Base-by-base conservation (phyloP, 1,140 invertebrate genomes). In the Pseudomyrmex sp. region DNA sequence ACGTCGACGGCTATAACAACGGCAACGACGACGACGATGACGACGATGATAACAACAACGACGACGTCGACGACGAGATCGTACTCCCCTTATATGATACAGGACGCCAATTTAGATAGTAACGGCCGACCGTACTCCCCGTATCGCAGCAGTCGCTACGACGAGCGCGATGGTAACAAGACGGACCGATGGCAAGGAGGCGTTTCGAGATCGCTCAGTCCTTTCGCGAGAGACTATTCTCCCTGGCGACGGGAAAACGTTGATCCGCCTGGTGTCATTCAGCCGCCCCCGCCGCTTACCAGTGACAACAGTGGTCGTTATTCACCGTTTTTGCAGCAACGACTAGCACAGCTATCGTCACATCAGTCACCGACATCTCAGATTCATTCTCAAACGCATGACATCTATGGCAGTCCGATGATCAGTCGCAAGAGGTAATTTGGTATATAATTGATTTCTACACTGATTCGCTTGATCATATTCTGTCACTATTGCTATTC, bases 211-310 rank as follows among this genome's bases (percentile, higher is more conserved):
- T 94, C 94, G 0, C 65, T 94, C 23, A 94, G 94, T 72, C 94
- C 94, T 0, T 94, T 94, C 54, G 84, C 93, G 1, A 86, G 93
- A 13, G 94, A 94, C 74, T 94, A 94, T 75, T 94, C 94, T 20
- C 94, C 94, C 1, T 94, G 94, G 94, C 89, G 94, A 58, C 90
- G 94, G 9, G 94, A 94, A 77, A 94, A 94, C 61, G 93, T 94
- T 18, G 94, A 94, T 89, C 93, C 93, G 23, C 93, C 94, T 1
- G 92, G 92, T 23, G 93, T 94, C 12, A 84, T 92, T 70, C 93
- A 93, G 65, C 86, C 92, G n/a, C 85, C 82, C 48, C 52, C 76
- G 18, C 44, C 76, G 20, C 44, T 44, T 46, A 15, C 48, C 5
- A 89, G 76, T 63, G 94, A 93, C 77, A 91, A 93, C 82, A 91